Evolutionary conservation across 2,888 invertebrate species (phyloP), one percentile per base, ranked within the genome.

Genomic region (Cerastis leucographa): DNA sequence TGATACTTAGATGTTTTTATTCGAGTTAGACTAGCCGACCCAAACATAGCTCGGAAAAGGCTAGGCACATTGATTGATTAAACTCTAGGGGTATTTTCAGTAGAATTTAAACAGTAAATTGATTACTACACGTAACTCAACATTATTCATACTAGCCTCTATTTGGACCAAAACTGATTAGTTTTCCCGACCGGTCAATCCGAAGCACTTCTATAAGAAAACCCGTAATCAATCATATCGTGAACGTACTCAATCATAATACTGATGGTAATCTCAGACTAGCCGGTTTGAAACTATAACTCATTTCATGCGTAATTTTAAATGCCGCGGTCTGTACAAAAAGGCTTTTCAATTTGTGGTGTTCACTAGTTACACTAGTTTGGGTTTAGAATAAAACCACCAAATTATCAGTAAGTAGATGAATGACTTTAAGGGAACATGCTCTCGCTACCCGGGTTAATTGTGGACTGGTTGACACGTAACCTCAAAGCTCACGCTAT

Each of bases 211-310:
- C 22, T 9, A 0, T 42, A 44, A n/a, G 66, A 62, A 46, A 49
- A 54, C 54, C 83, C 42, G 67, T 79, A 54, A 78, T 79, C 83
- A 83, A 68, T 79, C 68, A 78, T 68, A 49, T 35, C 25, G 25
- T 25, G 25, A 62, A 46, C 17, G 17, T n/a, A 25, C 25, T 83
- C 56, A 68, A 64, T 78, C 49, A 78, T 67, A 35, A 25, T 9
- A 22, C 9, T 49, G 67, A 62, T 77, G 22, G 14, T 44, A 56
- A 78, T 65, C 49, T 59, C 19, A 65, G 25, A 46, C 62, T 29
- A 46, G 46, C 19, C n/a, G 29, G 29, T 46, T 65, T 42, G 7
- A 56, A 56, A 25, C 6, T n/a, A 29, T 3, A 8, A 42, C 35
- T 17, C 7, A 44, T 54, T 78, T 78, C 17, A 40, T 44, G 44